These are phyloP conservation scores for Ectropis crepuscularia DNA, from an alignment of 2,888 invertebrate species.

Conservation along the genomic window DNA sequence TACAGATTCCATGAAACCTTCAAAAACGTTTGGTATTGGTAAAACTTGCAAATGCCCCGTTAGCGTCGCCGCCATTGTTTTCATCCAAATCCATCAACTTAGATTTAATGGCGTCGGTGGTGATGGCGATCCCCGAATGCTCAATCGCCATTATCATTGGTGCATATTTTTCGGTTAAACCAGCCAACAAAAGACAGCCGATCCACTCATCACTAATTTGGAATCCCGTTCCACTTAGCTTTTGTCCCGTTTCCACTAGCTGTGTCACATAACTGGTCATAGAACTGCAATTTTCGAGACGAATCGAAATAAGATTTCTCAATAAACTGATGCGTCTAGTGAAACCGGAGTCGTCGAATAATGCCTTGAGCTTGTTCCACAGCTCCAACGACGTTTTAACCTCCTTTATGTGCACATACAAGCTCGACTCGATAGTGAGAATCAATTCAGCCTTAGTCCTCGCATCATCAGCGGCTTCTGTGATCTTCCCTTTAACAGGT, in stretches of 20 bases:
- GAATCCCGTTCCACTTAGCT: slow-evolving; percentile 17
- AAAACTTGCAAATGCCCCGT: slow-evolving; percentile 13
- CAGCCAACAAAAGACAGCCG: slow-evolving; percentile 24
- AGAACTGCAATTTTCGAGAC: slow-evolving; percentile 20
- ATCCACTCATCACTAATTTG: slow-evolving; percentile 24
- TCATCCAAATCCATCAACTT: slow-evolving; percentile 22
- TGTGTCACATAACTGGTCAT: slow-evolving; percentile 26
- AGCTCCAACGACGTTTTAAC: slow-evolving; percentile 14
- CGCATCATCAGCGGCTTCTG: too few species aligned
- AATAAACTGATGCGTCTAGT: slow-evolving; percentile 20
- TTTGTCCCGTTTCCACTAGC: slow-evolving; percentile 24
- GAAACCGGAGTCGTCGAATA: slow-evolving; percentile 26
- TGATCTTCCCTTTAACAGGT: too few species aligned
- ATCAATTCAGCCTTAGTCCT: too few species aligned
- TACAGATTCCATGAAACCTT: too few species aligned
- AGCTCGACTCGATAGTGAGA: too few species aligned
- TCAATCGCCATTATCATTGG: slow-evolving; percentile 32
- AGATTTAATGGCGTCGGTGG: slow-evolving; percentile 20
- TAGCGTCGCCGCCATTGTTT: background rate
- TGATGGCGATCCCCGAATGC: too few species aligned
- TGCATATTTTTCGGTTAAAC: slow-evolving; percentile 7
- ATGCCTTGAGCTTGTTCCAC: slow-evolving; percentile 15
- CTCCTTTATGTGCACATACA: slow-evolving; percentile 24
- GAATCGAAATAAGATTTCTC: slow-evolving; percentile 23
- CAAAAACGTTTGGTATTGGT: too few species aligned